Percentiles rank a stretch among this genome's conserved stretches.
phyloP scores from a whole-genome alignment of 2,797 vertebrate genomes.

The Buphagus erythrorhynchus region DNA sequence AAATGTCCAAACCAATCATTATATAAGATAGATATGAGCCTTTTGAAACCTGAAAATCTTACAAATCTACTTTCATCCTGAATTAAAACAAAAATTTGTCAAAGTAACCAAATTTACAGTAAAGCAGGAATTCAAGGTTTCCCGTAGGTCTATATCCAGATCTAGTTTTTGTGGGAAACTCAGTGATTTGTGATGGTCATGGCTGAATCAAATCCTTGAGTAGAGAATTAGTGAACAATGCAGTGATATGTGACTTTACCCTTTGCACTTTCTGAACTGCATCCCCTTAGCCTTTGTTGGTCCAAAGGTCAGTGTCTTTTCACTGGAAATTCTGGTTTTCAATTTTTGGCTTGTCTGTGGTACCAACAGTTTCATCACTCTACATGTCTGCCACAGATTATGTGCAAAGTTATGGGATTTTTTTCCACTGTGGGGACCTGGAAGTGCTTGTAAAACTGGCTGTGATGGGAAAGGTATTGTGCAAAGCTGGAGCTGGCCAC shows the following conservation, averaged over 20 bases:
- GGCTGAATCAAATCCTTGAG: not conserved
- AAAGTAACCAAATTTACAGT: not conserved
- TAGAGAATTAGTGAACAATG: not conserved
- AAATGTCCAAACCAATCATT: not conserved
- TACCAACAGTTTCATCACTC: not conserved
- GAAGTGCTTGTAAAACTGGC: not conserved
- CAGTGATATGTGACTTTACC: not conserved
- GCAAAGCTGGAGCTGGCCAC: not conserved
- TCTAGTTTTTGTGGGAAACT: not conserved
- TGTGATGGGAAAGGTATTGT: not conserved
- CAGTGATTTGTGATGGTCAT: not conserved
- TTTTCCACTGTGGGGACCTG: accelerated
- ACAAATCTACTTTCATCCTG: not conserved
- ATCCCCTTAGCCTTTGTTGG: not conserved
- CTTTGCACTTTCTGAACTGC: not conserved
- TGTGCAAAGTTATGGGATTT: accelerated
- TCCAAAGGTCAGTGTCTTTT: not conserved
- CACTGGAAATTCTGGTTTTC: not conserved
- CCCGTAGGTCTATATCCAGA: not conserved
- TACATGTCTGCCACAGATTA: not conserved
- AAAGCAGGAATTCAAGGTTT: not conserved
- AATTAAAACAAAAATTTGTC: not conserved
- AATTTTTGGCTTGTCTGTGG: not conserved
- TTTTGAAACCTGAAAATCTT: not conserved
- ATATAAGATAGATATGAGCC: not conserved